Conservation (phyloP, 2,888 invertebrate species). For the Tortrix viridana region DNA sequence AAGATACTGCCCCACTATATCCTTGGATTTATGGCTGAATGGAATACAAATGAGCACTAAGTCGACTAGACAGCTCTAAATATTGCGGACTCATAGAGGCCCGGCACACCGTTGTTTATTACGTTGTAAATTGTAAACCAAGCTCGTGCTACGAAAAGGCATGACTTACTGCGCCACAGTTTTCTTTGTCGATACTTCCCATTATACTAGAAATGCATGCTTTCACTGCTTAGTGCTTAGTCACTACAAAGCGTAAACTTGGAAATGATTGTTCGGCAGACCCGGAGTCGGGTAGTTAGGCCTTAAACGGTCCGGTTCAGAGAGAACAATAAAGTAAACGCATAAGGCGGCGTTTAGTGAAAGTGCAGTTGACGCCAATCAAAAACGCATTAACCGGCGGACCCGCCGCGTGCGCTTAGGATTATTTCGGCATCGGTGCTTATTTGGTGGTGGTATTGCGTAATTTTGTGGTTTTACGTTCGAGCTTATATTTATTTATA, state of each 20-base stretch:
- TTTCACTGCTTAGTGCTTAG: constrained; percentile 22
- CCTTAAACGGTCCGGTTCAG: constrained; percentile 41
- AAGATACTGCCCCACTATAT: constrained; percentile 49
- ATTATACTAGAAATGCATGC: constrained; percentile 31
- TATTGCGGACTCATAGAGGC: constrained; percentile 67
- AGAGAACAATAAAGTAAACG: constrained; percentile 59
- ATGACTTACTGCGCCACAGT: constrained; percentile 74
- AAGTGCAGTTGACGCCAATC: constrained; percentile 74
- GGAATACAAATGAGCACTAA: constrained; percentile 67
- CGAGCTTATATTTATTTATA: too few relatives aligned
- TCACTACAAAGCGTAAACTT: constrained; percentile 7
- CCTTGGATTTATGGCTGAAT: constrained; percentile 67
- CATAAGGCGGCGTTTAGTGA: constrained; percentile 61
- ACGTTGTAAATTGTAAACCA: constrained; percentile 76
- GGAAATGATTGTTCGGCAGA: constrained; percentile 3
- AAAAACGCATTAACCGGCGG: constrained; percentile 68
- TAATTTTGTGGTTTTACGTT: constrained; percentile 30
- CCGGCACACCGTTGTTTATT: constrained; percentile 69
- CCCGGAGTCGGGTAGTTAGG: constrained; percentile 17
- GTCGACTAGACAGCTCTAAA: constrained; percentile 62
- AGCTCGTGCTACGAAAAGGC: constrained; percentile 70
- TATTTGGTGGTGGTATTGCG: constrained; percentile 24
- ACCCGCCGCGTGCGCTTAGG: constrained; percentile 12
- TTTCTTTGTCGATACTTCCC: constrained; percentile 54
- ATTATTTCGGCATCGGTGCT: constrained; percentile 3